Evolutionary conservation across 1,140 invertebrate species (phyloP), one percentile per base, ranked within the genome.

Genomic region (Trichoplusia ni): DNA sequence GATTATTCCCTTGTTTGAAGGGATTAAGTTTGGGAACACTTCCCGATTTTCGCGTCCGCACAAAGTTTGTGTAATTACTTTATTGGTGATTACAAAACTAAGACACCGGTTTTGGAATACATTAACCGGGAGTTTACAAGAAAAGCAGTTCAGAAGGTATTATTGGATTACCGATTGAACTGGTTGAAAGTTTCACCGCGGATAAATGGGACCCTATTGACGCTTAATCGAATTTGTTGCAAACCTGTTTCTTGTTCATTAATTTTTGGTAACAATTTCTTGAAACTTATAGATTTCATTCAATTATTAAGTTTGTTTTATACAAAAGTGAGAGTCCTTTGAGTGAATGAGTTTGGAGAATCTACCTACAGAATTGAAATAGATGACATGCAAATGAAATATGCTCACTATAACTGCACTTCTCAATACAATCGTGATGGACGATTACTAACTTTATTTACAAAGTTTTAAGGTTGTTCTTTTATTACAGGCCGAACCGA

Each of bases 1-100:
- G 73, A 81, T 84, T 81, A 84, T 79, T 79, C 71, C 65, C 66
- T 75, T 83, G 79, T 83, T 79, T 78, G 75, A 78, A 79, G 70
- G 74, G 72, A 81, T 75, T 74, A 73, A 77, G 63, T 75, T 75
- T 64, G 60, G 67, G 56, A 75, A 69, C 40, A 69, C 64, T 69
- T 64, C 49, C 44, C 60, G 60, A 66, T 72, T 69, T 66, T 64
- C 44, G 65, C 58, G 69, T 68, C 58, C 65, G 69, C 54, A 38
- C 18, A 61, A 69, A 71, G 47, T 69, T 69, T 58, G 29, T 5
- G 33, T 72, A 72, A 72, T 72, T 72, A 65, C 58, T 66, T 72
- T 72, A 72, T 72, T 68, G 70, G 66, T 37, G 58, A 72, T 67
- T 69, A 63, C 60, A 60, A 47, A 63, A 65, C 40, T 58, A 58